phyloP scores from a whole-genome alignment of 2,797 vertebrate genomes.

The Gastrophryne carolinensis region DNA sequence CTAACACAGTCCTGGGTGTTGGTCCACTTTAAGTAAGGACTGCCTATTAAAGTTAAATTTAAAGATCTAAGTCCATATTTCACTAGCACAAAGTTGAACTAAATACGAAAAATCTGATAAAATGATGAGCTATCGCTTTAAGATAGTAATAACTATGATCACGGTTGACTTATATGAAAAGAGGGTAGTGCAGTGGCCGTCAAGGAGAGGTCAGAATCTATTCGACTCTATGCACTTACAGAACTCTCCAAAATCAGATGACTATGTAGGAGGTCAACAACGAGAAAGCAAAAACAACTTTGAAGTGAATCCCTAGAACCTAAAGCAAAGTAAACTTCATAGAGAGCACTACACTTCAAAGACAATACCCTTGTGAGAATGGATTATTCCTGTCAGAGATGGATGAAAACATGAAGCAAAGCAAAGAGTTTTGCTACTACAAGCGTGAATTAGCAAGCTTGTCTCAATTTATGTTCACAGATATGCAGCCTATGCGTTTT shows the following conservation, averaged over 20 bases:
- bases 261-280: constrained; percentile 22
- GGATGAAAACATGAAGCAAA: constrained; percentile 27
- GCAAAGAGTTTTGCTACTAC: neutral
- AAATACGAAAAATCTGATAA: no score
- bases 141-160: neutral
- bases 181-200: neutral
- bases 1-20: no score
- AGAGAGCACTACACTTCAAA: constrained; percentile 37
- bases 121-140: neutral
- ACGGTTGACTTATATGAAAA: neutral
- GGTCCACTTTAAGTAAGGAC: no score
- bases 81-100: no score
- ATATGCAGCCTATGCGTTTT: neutral
- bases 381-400: constrained; percentile 38
- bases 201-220: constrained; percentile 32
- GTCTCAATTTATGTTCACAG: neutral
- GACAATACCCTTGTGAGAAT: constrained; percentile 25
- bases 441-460: neutral
- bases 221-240: neutral
- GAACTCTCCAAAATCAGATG: constrained; percentile 1
- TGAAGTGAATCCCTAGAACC: constrained; percentile 44
- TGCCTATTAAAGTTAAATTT: no score
- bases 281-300: constrained; percentile 21
- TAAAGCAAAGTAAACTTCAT: constrained; percentile 42
- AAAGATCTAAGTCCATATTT: no score